Evolutionary conservation across 2,113 vertebrate genomes (phyloP).

Genomic region (Pagrus major): DNA sequence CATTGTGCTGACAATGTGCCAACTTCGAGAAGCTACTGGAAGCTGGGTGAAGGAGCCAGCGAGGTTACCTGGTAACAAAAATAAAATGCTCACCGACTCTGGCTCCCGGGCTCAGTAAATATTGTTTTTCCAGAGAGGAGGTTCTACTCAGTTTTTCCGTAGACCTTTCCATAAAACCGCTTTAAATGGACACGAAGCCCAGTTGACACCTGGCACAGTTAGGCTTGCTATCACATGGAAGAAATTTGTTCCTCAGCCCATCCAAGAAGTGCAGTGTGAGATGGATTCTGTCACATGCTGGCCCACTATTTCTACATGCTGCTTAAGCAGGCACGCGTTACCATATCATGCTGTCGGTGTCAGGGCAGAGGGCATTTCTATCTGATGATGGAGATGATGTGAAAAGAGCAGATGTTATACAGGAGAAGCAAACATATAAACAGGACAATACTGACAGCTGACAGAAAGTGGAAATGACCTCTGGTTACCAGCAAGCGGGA

Average conservation of each 20-base stretch:
- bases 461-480: neutral
- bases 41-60: neutral
- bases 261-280: constrained; percentile 5
- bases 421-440: neutral
- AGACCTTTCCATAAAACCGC: neutral
- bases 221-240: neutral
- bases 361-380: neutral
- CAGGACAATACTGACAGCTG: constrained; percentile 15
- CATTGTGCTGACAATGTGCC: neutral
- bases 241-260: neutral
- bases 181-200: constrained; percentile 13
- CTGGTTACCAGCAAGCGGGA: neutral
- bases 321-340: neutral
- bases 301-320: constrained; percentile 13
- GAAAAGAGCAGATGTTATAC: constrained; percentile 17
- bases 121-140: neutral
- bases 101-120: neutral
- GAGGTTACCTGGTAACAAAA: neutral
- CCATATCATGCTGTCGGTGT: constrained; percentile 15
- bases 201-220: neutral
- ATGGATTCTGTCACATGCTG: constrained; percentile 15
- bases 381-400: constrained; percentile 9
- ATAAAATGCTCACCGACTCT: neutral
- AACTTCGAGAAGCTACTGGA: neutral
- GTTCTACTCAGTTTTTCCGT: neutral